phyloP scores from a whole-genome alignment of 1,140 invertebrate genomes.

The Metopolophium dirhodum region DNA sequence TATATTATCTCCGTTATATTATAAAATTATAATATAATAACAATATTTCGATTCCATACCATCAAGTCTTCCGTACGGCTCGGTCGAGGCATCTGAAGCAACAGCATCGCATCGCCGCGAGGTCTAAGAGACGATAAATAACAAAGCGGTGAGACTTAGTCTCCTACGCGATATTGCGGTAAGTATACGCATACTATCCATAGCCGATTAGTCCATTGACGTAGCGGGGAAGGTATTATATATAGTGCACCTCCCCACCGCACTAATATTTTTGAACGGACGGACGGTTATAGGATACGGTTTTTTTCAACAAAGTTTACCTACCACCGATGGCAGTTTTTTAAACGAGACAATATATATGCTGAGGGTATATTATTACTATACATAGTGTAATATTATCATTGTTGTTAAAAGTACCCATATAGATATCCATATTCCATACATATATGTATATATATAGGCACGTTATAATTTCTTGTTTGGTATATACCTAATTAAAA shows the following conservation, averaged over 20 bases:
- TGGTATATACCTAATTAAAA: neutral
- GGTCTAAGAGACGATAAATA: neutral
- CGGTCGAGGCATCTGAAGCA: neutral
- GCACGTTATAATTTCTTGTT: neutral
- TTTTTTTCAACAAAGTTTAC: neutral
- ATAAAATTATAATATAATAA: neutral
- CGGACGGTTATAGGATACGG: no score
- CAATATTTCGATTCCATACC: neutral
- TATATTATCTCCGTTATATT: neutral
- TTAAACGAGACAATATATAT: neutral
- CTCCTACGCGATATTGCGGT: neutral
- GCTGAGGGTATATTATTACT: no score
- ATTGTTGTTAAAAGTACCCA: no score
- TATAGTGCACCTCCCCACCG: neutral
- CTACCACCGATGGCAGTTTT: neutral
- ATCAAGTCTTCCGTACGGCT: neutral
- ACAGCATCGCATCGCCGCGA: neutral
- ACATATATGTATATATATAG: no score
- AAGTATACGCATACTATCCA: neutral
- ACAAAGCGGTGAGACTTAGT: neutral
- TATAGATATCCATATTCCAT: no score
- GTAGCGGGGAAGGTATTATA: neutral
- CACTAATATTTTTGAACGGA: no score
- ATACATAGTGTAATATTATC: neutral
- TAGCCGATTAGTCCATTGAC: neutral